phyloP scores from a whole-genome alignment of 2,113 vertebrate species.

The Chrysochloris asiatica region DNA sequence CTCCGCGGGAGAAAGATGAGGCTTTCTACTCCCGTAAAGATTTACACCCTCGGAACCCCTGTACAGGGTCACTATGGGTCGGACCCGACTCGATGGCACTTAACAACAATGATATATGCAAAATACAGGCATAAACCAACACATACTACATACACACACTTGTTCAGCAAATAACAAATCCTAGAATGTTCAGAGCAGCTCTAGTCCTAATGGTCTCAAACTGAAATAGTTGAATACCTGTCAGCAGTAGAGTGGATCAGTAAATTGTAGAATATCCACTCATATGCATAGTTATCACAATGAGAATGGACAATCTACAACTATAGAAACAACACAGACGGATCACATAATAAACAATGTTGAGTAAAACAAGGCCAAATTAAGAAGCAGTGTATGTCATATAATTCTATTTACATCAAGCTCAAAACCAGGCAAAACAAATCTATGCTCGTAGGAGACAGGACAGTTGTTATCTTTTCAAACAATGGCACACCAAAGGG shows the following conservation, averaged over 20 bases:
- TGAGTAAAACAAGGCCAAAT: not conserved
- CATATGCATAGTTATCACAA: not conserved
- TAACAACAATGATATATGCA: not conserved
- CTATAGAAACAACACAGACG: not conserved
- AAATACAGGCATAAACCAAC: not conserved
- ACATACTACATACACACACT: not conserved
- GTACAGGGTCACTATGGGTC: too few species aligned
- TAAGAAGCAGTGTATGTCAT: not conserved
- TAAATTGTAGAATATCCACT: not conserved
- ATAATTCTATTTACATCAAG: not conserved
- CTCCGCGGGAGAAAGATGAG: too few species aligned
- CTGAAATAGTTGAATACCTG: not conserved
- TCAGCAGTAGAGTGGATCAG: not conserved
- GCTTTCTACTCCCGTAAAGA: too few species aligned
- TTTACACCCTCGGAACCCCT: too few species aligned
- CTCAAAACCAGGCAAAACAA: not conserved
- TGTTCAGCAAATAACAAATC: constrained; percentile 4
- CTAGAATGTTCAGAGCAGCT: not conserved
- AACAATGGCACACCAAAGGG: not conserved
- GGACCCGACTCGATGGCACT: too few species aligned
- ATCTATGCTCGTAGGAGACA: not conserved
- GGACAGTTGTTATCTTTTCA: not conserved
- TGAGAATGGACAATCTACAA: not conserved
- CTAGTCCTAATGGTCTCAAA: not conserved
- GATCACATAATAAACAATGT: not conserved